Evolutionary conservation across 1,140 invertebrate species (phyloP), one percentile per base, ranked within the genome.

Genomic region (Lanistes nyassanus): DNA sequence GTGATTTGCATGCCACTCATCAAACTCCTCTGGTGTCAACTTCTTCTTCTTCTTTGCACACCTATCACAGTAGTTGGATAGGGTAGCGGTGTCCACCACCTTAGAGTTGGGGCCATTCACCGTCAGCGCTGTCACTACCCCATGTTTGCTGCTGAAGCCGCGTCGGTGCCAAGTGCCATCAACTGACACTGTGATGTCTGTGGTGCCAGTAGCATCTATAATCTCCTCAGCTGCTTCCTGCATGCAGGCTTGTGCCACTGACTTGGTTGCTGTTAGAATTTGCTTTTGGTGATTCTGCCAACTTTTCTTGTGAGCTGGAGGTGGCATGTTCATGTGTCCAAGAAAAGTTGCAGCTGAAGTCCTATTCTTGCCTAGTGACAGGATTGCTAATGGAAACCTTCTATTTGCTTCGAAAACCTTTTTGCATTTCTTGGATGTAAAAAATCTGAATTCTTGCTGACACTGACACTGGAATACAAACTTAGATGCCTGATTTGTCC

Each of bases 31-130:
- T 36, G n/a, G 2, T 19, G 26, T 65, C 26, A 65, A 19, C 19
- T 65, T 37, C 19, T 65, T 65, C 5, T 31, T 36, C 2, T 65
- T 65, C 62, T 65, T 65, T 65, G 62, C 62, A 34, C 62, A 65
- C 1, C 13, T 7, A 39, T 65, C 62, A 65, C 62, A 65, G 31
- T 34, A 37, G 62, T 65, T 65, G n/a, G 13, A 65, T 23, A 65
- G 13, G 16, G 29, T 34, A 11, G 34, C 11, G 16, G 62, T 29
- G 62, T 65, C 62, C 1, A 65, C 9, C 0, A 65, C 62, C 31
- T 65, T 65, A 13, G 13, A 65, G 16, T 31, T n/a, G 34, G 2
- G 2, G 0, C 62, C 62, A 36, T 65, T 6, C 9, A 65, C 62
- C 1, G 62, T 34, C 31, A 65, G 13, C 1, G 13, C 13, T 2